Conservation (phyloP, 30 jellyfish, hydroid and myxozoan genomes). For the Aurelia coerulea region DNA sequence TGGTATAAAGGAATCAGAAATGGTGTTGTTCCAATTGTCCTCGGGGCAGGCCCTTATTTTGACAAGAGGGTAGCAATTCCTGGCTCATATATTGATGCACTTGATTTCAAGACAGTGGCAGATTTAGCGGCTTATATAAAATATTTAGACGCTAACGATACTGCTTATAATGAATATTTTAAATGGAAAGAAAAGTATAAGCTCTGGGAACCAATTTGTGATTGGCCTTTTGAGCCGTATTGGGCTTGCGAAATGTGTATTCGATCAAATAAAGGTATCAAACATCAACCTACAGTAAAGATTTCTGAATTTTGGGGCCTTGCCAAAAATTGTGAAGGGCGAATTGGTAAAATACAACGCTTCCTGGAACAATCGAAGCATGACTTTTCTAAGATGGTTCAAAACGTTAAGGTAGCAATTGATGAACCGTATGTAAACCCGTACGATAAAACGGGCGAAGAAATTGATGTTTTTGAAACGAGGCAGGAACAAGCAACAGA, state of each 20-base stretch:
- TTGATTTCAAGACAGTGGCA: conserved; percentile 67
- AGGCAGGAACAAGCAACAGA: too few relatives aligned
- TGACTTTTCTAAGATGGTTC: conserved; percentile 32
- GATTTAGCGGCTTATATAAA: conserved; percentile 74
- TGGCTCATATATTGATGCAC: conserved; percentile 89
- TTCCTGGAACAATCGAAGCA: conserved; percentile 64
- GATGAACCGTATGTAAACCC: conserved; percentile 1
- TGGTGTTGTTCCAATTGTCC: conserved; percentile 85
- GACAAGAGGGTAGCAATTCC: conserved; percentile 88
- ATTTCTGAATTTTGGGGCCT: conserved; percentile 79
- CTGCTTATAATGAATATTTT: conserved; percentile 95
- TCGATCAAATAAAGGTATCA: conserved; percentile 48
- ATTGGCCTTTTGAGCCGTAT: conserved; percentile 96
- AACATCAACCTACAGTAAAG: conserved; percentile 27
- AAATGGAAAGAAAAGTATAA: conserved; percentile 80
- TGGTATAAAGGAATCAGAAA: conserved; percentile 82
- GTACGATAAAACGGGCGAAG: neutral
- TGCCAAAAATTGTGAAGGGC: conserved; percentile 56
- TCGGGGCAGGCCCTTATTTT: conserved; percentile 88
- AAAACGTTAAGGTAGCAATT: neutral
- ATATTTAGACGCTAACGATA: conserved; percentile 88
- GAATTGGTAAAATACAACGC: conserved; percentile 14
- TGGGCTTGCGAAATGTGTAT: conserved; percentile 88
- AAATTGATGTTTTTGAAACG: neutral
- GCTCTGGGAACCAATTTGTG: conserved; percentile 80